Base-by-base conservation (phyloP, 2,113 vertebrate species). In the Micromys minutus region DNA sequence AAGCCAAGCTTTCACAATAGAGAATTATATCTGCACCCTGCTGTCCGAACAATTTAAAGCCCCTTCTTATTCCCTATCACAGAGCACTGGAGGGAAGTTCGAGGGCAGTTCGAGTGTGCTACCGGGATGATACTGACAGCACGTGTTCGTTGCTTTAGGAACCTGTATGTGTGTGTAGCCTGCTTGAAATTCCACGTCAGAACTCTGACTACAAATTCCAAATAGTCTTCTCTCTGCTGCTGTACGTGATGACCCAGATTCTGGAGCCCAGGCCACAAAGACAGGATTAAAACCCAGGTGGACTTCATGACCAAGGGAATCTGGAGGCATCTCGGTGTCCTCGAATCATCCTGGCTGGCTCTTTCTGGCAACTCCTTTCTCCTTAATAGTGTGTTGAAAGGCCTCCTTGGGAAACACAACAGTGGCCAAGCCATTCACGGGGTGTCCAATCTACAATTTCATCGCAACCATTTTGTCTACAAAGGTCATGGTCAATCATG, bases 281-380 rank as follows among this genome's bases (percentile, higher is more conserved):
- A 47, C n/a, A 59, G 5, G 52, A 94, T 91, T 89, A 81, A 96
- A 91, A 59, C 22, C 72, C 57, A 65, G 24, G 72, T 76, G 55
- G 55, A 16, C 4, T 42, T 80, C 10, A 17, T 4, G 3, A 63
- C 7, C 12, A 13, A 36, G 26, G 55, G 29, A 84, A 47, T 88
- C 22, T 77, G 45, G n/a, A n/a, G 69, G 2, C 10, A 22, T 77
- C 55, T 21, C 8, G n/a, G 1, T 39, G 39, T 16, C 55, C 19
- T 29, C 3, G 0, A 7, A 36, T 42, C 61, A 39, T 69, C 24
- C n/a, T 61, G 7, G 57, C 24, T 89, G 19, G 11, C 21, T 42
- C 24, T 72, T 80, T 45, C 59, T 2, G 61, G 34, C n/a, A 22
- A 1, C 67, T 71, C 26, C 16, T 61, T 42, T 50, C 31, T 55